These are phyloP conservation scores for Luidia sarsii DNA, from an alignment of 53 echinoderm and acorn worm species.

Conservation along the genomic window DNA sequence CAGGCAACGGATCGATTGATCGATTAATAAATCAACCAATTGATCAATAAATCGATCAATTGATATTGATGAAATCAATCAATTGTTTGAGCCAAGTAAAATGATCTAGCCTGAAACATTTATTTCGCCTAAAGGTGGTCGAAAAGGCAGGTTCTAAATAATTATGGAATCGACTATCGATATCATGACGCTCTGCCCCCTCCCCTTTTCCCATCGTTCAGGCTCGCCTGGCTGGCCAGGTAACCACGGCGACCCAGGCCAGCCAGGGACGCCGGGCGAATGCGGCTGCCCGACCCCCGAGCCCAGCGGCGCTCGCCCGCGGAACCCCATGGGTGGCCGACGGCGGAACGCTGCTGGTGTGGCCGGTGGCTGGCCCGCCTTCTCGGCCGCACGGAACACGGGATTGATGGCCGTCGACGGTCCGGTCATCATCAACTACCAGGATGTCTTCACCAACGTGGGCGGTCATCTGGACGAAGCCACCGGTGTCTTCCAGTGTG, in stretches of 20 bases:
- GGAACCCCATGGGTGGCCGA: background rate
- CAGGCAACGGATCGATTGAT: too few species aligned
- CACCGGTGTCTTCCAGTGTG: slow-evolving; percentile 83
- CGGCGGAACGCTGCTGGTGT: too few species aligned
- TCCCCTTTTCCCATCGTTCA: too few species aligned
- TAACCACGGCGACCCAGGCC: background rate
- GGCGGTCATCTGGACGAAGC: slow-evolving; percentile 73
- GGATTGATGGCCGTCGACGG: slow-evolving; percentile 61
- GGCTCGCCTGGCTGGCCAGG: slow-evolving; percentile 7
- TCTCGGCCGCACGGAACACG: slow-evolving; percentile 76
- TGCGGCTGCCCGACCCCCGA: slow-evolving; percentile 25
- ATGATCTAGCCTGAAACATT: too few species aligned
- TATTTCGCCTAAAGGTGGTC: too few species aligned
- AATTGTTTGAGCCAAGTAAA: too few species aligned
- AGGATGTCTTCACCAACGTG: slow-evolving; percentile 76
- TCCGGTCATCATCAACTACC: slow-evolving; percentile 71
- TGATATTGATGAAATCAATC: too few species aligned
- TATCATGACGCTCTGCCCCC: too few species aligned
- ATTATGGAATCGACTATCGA: too few species aligned
- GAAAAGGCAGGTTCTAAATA: too few species aligned
- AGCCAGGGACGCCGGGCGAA: slow-evolving; percentile 19
- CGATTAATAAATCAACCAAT: too few species aligned
- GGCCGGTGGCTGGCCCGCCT: slow-evolving; percentile 43
- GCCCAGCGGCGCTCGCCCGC: background rate
- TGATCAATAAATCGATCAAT: too few species aligned